phyloP scores from a whole-genome alignment of 35 echinoderm and acorn worm species.

The Ophioderma brevispina region DNA sequence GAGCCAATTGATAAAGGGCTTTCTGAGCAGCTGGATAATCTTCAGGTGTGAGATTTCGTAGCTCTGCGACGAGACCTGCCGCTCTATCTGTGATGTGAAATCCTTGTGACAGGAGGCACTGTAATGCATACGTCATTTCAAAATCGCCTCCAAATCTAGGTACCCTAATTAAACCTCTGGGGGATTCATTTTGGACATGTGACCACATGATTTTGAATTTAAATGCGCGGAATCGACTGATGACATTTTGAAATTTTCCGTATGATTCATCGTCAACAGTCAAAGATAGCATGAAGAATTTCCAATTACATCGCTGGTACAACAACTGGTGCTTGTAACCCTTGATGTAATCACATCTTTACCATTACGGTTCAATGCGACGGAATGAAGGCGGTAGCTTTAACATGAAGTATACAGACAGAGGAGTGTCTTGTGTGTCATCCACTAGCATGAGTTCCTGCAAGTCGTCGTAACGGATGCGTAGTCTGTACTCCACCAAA shows the following conservation, averaged over 20 bases:
- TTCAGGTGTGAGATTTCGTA: not conserved
- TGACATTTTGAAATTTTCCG: not conserved
- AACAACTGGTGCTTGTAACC: not conserved
- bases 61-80: not conserved
- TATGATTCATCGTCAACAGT: not conserved
- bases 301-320: not conserved
- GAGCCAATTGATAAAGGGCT: not conserved
- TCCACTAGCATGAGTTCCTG: slow-evolving; percentile 8
- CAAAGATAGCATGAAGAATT: slow-evolving; percentile 9
- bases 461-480: not conserved
- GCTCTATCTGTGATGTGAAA: not conserved
- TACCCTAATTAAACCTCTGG: not conserved
- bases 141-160: not conserved
- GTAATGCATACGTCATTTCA: not conserved
- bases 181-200: not conserved
- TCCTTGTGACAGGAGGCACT: not conserved
- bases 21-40: not conserved
- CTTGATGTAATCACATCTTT: not conserved
- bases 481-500: not conserved
- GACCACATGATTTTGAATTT: not conserved
- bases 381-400: not conserved
- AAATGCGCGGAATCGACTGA: slow-evolving; percentile 4
- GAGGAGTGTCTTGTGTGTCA: not conserved
- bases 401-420: not conserved
- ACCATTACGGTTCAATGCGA: not conserved